Conservation (phyloP, 2,888 invertebrate species). For the Blastobasis adustella region DNA sequence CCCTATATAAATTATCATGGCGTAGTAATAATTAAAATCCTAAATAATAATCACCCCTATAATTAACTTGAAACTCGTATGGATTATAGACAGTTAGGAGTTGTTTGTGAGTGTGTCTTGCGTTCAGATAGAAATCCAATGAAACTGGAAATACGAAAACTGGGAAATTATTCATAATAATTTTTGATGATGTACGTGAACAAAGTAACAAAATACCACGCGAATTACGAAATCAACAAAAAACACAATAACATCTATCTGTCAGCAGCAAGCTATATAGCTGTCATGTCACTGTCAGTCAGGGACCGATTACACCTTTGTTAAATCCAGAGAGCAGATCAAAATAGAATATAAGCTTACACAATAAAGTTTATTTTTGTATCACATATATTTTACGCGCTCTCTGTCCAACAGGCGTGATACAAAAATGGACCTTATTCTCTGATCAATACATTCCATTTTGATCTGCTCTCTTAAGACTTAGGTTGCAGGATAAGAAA, state of each 20-base stretch:
- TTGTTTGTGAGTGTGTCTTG: conserved; percentile 86
- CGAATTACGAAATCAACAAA: conserved; percentile 27
- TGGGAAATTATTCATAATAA: conserved; percentile 77
- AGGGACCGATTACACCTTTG: too few relatives aligned
- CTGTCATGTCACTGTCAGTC: too few relatives aligned
- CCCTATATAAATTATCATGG: neutral
- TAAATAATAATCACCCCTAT: conserved; percentile 77
- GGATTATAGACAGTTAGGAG: conserved; percentile 89
- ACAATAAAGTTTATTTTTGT: too few relatives aligned
- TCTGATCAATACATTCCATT: too few relatives aligned
- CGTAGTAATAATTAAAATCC: neutral
- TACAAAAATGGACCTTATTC: too few relatives aligned
- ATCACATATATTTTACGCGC: too few relatives aligned
- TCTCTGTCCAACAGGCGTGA: too few relatives aligned
- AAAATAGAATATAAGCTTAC: too few relatives aligned
- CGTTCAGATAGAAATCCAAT: conserved; percentile 84
- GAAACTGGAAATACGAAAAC: conserved; percentile 88
- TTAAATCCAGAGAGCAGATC: too few relatives aligned
- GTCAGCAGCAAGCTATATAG: neutral
- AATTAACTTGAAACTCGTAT: conserved; percentile 86
- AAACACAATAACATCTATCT: conserved; percentile 10
- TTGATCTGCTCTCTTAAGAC: too few relatives aligned
- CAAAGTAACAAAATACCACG: conserved; percentile 39
- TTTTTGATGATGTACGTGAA: conserved; percentile 24
- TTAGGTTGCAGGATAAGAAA: too few relatives aligned